phyloP scores from a whole-genome alignment of 1,140 invertebrate species.

The Aphis craccivora region DNA sequence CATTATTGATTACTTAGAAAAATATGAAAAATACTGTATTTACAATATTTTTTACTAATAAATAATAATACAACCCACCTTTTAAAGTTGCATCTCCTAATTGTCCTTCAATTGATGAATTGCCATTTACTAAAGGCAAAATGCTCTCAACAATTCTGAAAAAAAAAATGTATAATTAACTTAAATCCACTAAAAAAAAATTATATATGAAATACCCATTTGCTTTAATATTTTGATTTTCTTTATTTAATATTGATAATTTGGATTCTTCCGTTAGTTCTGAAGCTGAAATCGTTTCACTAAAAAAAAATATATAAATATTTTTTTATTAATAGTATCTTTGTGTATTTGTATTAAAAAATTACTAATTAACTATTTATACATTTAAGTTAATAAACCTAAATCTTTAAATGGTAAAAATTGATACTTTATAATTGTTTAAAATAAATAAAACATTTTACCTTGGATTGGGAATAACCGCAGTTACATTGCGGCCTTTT shows the following conservation, averaged over 20 bases:
- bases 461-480: not conserved
- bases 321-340: too few species aligned
- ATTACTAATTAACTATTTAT: too few species aligned
- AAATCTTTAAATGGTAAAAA: not conserved
- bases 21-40: not conserved
- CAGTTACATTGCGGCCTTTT: not conserved
- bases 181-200: not conserved
- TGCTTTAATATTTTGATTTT: constrained; percentile 24
- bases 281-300: constrained; percentile 27
- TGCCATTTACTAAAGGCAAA: constrained; percentile 42
- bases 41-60: not conserved
- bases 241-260: constrained; percentile 55
- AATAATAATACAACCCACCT: not conserved
- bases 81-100: not conserved
- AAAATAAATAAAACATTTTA: not conserved
- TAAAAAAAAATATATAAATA: not conserved
- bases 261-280: constrained; percentile 36
- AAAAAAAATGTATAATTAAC: not conserved
- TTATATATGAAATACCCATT: not conserved
- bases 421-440: not conserved
- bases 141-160: not conserved
- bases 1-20: too few species aligned
- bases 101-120: constrained; percentile 17
- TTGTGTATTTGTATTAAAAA: not conserved
- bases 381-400: not conserved